A percentile compares a stretch with the other conserved stretches of the same genome.
These are phyloP conservation scores for Hippocampus guttulatus DNA, from an alignment of 2,113 vertebrate genomes.

Conservation along the genomic window DNA sequence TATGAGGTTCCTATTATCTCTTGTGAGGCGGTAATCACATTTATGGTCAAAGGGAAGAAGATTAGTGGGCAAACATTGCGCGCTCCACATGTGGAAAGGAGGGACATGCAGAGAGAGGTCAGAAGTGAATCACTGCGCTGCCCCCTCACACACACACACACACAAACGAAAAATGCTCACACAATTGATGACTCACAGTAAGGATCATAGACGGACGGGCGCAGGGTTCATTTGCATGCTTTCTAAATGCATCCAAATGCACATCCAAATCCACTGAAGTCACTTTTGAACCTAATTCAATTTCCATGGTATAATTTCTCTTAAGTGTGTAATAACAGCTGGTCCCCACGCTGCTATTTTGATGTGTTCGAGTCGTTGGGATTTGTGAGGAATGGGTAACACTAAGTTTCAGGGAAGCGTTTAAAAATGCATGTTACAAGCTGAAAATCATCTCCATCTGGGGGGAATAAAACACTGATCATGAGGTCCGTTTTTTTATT, in stretches of 20 bases:
- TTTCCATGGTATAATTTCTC: not conserved
- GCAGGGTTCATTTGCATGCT: not conserved
- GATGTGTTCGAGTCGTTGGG: not conserved
- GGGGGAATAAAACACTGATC: not conserved
- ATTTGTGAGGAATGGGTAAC: not conserved
- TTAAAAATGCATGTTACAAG: not conserved
- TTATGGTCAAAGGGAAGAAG: slow-evolving; percentile 65
- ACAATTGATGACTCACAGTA: too few relatives aligned
- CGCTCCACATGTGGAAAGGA: slow-evolving; percentile 44
- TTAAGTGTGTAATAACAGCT: not conserved
- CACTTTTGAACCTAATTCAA: not conserved
- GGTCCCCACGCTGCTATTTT: not conserved
- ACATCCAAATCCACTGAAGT: not conserved
- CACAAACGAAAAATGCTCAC: too few relatives aligned
- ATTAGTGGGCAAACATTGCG: slow-evolving; percentile 59
- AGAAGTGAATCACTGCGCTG: slow-evolving; percentile 56
- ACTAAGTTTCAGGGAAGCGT: not conserved
- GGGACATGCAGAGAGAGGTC: slow-evolving; percentile 25
- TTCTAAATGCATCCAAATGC: not conserved
- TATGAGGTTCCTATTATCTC: slow-evolving; percentile 64
- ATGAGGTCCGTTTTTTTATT: not conserved
- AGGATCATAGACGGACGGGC: not conserved
- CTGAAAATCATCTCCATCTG: not conserved
- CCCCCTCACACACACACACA: slow-evolving; percentile 30
- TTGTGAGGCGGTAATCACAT: slow-evolving; percentile 69